Evolutionary conservation across 2,888 invertebrate species (phyloP), one percentile per base, ranked within the genome.

Genomic region (Macrophya annulata): DNA sequence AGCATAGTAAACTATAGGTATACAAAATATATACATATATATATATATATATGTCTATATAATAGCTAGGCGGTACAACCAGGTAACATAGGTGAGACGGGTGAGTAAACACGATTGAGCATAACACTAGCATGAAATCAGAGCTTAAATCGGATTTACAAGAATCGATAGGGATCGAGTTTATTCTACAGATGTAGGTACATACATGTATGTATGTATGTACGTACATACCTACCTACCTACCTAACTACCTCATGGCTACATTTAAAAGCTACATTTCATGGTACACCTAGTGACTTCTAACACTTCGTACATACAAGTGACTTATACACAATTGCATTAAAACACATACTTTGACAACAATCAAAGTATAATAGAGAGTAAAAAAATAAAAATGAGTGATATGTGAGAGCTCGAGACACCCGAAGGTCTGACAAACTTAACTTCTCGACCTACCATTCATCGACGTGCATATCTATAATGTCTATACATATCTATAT

Each of bases 51-150:
- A 62, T 17, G 2, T 12, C 31, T 5, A 81, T 17, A 17, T 62
- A 62, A 81, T 81, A 51, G 51, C 62, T n/a, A 77, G 55, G 31
- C 25, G 43, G 77, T 55, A 25, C 25, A n/a, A 21, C 4, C 9
- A 25, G 31, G 25, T n/a, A 21, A 77, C 37, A 51, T 62, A 62
- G 62, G 81, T 81, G 81, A 59, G 62, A 40, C 81, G 81, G 59
- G 81, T 81, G 81, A 62, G 62, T 81, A 81, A 81, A 81, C 81
- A 81, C 81, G 40, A 81, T 81, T 43, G 81, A 83, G 71, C 83
- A 83, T 83, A 83, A 83, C 83, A 83, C 55, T 31, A 25, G 83
- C 83, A 83, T 83, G 83, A 83, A 83, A 83, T 83, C 83, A 83
- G 83, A 83, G 83, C 68, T 83, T 9, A 48, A 83, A 83, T 83